These are phyloP conservation scores for Trinectes maculatus DNA, from an alignment of 2,113 vertebrate species.

Conservation along the genomic window DNA sequence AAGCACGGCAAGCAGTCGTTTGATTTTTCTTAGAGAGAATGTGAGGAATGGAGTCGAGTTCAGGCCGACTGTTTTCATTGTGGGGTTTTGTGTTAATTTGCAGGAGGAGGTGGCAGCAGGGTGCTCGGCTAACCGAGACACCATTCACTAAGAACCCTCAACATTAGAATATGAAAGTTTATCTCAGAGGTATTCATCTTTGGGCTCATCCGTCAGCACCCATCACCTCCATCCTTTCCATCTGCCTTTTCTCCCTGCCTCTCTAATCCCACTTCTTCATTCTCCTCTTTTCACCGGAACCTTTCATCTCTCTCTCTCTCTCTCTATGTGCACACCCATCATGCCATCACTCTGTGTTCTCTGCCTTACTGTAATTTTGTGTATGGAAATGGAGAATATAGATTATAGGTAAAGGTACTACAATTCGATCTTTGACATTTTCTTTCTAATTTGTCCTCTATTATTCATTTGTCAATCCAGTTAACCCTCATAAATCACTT, in stretches of 20 bases:
- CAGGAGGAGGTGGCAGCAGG: constrained; percentile 79
- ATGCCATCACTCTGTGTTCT: constrained; percentile 36
- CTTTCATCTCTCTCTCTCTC: constrained; percentile 64
- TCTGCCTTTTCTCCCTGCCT: constrained; percentile 34
- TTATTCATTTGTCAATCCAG: not conserved
- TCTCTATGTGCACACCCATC: no score
- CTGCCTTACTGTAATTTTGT: constrained; percentile 33
- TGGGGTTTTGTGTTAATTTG: constrained; percentile 67
- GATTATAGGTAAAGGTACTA: no score
- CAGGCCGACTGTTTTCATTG: constrained; percentile 28
- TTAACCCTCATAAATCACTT: no score
- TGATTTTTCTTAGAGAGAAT: constrained; percentile 23
- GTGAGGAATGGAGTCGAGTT: constrained; percentile 31
- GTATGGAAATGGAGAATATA: constrained; percentile 16
- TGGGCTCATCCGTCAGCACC: constrained; percentile 57
- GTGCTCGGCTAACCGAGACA: constrained; percentile 51
- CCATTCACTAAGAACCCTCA: constrained; percentile 54
- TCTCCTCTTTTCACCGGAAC: constrained; percentile 44
- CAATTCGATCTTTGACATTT: constrained; percentile 2
- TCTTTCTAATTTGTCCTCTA: constrained; percentile 1
- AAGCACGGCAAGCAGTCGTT: constrained; percentile 23
- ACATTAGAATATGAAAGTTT: constrained; percentile 78
- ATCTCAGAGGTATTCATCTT: constrained; percentile 71
- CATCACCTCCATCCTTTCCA: constrained; percentile 61
- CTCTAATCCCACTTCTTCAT: constrained; percentile 58